These are phyloP conservation scores for Tetraneura akinire DNA, from an alignment of 1,140 invertebrate genomes.

Conservation along the genomic window DNA sequence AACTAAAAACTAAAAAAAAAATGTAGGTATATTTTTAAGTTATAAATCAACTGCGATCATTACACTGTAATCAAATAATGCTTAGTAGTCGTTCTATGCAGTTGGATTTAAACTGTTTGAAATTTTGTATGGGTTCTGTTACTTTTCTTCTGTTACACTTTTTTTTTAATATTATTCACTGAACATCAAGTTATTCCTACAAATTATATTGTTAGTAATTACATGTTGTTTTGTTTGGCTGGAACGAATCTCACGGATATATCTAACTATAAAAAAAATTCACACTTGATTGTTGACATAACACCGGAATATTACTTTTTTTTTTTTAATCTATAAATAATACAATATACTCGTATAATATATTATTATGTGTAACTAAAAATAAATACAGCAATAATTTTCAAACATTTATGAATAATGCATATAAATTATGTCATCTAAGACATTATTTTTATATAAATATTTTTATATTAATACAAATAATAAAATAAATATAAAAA, in stretches of 20 bases:
- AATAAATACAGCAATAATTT: too few relatives aligned
- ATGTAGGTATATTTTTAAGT: too few relatives aligned
- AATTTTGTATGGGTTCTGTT: slow-evolving; percentile 1
- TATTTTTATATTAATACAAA: too few relatives aligned
- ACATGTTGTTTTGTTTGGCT: slow-evolving; percentile 5
- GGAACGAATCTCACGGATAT: slow-evolving; percentile 29
- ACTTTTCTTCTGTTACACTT: too few relatives aligned
- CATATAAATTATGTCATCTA: too few relatives aligned
- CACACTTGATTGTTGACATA: slow-evolving; percentile 20
- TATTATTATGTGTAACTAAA: background rate
- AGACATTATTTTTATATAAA: too few relatives aligned
- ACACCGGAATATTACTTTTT: slow-evolving; percentile 30
- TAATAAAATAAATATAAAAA: too few relatives aligned
- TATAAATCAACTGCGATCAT: too few relatives aligned
- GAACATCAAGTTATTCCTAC: background rate
- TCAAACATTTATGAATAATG: too few relatives aligned
- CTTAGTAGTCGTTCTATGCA: slow-evolving; percentile 4
- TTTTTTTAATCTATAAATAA: background rate
- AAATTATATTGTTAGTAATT: slow-evolving; percentile 22
- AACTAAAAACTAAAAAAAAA: too few relatives aligned
- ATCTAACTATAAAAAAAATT: too few relatives aligned
- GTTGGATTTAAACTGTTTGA: background rate
- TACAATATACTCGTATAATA: background rate
- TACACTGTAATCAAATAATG: background rate
- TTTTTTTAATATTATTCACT: background rate